Evolutionary conservation across 2,113 vertebrate species (phyloP), one percentile per base, ranked within the genome.

Genomic region (Triplophysa tibetana): DNA sequence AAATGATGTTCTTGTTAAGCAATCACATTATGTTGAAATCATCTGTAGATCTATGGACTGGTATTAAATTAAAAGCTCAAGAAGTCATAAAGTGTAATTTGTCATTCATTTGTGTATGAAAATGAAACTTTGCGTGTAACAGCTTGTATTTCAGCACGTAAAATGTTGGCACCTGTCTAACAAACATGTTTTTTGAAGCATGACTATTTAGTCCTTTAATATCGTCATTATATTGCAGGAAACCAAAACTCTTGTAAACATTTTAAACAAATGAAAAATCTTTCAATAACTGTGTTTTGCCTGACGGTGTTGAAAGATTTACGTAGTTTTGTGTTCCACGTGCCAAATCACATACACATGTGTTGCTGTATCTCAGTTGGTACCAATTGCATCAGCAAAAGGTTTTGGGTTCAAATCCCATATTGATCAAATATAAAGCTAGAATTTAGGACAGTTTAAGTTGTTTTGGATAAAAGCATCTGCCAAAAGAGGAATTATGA

Each of bases 11-110:
- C 69, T 72, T 73, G 58, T 45, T 45, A 74, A 9, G 11, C 13
- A 58, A 62, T 75, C 56, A 75, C n/a, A 61, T 62, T 45, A 60
- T 58, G 52, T n/a, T 60, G 0, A 60, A 73, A 19, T 61, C 56
- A 75, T 60, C 38, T 1, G 58, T 62, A 75, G 56, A 75, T 75
- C 70, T 43, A 73, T 43, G 70, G 19, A 41, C 54, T 41, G 33
- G 33, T 58, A 33, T 61, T 23, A 41, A 73, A 38, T 38, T 38
- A 8, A 58, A 43, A 60, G 70, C 70, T 73, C 56, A 54, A 33
- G 29, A 60, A 73, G 41, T 73, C 70, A 16, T 17, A n/a, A 43
- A 50, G 66, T 12, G 26, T 12, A 14, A 17, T 50, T 13, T 52
- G 11, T 52, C 16, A 26, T 50, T 45, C 16, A 69, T 41, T 21